Evolutionary conservation across 2,888 invertebrate genomes (phyloP), one percentile per base, ranked within the genome.

Genomic region (Spicauda simplicius): DNA sequence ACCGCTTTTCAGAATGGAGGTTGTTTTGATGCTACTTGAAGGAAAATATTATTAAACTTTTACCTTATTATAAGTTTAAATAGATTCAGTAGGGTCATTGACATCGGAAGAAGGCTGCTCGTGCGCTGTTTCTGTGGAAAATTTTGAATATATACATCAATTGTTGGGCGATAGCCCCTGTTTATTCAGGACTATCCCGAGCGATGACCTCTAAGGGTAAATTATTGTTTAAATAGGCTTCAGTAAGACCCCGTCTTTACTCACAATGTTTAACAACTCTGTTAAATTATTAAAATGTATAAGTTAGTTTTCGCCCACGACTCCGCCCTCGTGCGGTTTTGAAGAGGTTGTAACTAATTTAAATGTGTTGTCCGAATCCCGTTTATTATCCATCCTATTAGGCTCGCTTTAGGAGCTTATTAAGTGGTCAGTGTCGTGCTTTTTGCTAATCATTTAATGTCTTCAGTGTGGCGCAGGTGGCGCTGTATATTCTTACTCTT

Each of bases 181-280:
- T 62, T 62, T 62, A 55, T 54, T 55, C 54, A 62, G 54, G 54
- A 41, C 16, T 25, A 12, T 56, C 8, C 16, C 0, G 56, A 10
- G 11, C 18, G 50, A 53, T 33, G 59, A 54, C 65, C 60, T 68
- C 55, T 60, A 16, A 19, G 30, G 52, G 37, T 33, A 18, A 50
- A 20, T 14, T 45, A 16, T 48, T 60, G 18, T 52, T 30, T 50
- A 50, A 50, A 50, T 50, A 50, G 10, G 50, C 18, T 50, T 10
- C 16, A 10, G 7, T 50, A 18, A 11, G 18, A 10, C 18, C 16
- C 50, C 10, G 50, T 1, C 18, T 18, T 16, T 50, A 18, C n/a
- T 50, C 10, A 16, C 0, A 48, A 12, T 12, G 12, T 37, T 37
- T 37, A 37, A 37, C 37, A 37, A 12, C 16, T 48, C 11, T 48